A percentile compares a stretch with the other conserved stretches of the same genome.
Conservation (phyloP, 2,113 vertebrate species). For the Osmerus mordax region DNA sequence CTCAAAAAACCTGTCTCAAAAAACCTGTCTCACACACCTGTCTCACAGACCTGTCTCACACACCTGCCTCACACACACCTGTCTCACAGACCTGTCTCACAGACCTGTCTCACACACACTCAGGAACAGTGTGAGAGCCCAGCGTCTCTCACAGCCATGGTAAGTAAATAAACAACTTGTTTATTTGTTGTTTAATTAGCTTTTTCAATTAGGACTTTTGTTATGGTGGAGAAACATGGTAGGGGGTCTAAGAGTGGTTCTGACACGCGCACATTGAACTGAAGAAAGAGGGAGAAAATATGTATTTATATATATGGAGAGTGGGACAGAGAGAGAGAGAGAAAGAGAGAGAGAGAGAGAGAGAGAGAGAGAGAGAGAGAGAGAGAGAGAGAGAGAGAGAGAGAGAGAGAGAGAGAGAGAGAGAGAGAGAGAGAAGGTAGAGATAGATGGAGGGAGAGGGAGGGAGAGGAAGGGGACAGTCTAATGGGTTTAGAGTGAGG, state of each 20-base stretch:
- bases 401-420: background rate
- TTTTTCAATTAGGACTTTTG: constrained; percentile 33
- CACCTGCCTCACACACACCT: no score
- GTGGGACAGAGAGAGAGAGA: constrained; percentile 8
- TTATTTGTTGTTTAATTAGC: constrained; percentile 35
- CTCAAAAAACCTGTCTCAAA: no score
- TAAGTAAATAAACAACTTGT: constrained; percentile 27
- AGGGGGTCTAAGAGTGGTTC: constrained; percentile 3
- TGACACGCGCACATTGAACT: constrained; percentile 3
- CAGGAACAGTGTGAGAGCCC: no score
- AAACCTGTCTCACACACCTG: no score
- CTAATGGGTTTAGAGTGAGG: constrained; percentile 11
- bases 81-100: no score
- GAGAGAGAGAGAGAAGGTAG: background rate
- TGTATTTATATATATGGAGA: no score
- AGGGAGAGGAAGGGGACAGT: background rate
- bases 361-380: background rate
- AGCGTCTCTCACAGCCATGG: constrained; percentile 15
- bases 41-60: no score
- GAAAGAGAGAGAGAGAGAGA: background rate
- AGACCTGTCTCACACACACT: no score
- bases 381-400: constrained; percentile 5
- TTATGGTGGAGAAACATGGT: constrained; percentile 20
- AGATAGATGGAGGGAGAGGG: background rate
- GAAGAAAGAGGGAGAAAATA: constrained; percentile 18